Base-by-base conservation (phyloP, 2,888 invertebrate species). In the Amphipoea oculea region DNA sequence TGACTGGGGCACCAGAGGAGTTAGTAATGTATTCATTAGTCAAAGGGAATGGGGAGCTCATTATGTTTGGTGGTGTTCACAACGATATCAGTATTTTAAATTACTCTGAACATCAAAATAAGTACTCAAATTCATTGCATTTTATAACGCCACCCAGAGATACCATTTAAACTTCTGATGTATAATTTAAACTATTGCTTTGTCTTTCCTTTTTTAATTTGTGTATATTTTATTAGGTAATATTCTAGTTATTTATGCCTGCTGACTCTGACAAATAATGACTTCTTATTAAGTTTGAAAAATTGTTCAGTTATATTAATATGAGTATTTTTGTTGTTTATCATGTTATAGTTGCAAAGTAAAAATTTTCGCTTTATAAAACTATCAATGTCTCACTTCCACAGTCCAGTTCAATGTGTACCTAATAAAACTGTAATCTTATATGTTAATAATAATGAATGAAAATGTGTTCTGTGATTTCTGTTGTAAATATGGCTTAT, bases 41-140 rank as follows among this genome's bases (percentile, higher is more conserved):
- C 9, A 98, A 98, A 86, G 99, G 99, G 23, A 98, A 99, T 92
- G 99, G 99, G 20, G 99, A 99, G 96, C 95, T 99, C 51, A 98
- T 99, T 76, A 98, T 99, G 97, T 99, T 99, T 96, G 99, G 99
- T n/a, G 99, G 99, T 79, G 99, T 99, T 87, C 98, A 98, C 90
- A 99, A 98, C 93, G 98, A 98, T 93, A 97, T 97, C 79, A 97
- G 97, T 83, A 97, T 98, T 83, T 94, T 98, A 83, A 97, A 97
- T 91, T 95, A 95, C 84, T 92, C 95, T 84, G 98, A 97, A 89
- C 98, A 98, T 92, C 96, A 96, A 91, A 95, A 94, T 88, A 97
- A 98, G 95, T 98, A 98, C 91, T 98, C 98, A 65, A 98, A 98
- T 96, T 97, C 98, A 78, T 95, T 98, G 91, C 98, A 98, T 97